A percentile compares a stretch with the other conserved stretches of the same genome.
Evolutionary conservation across 2,797 vertebrate species (phyloP).

Genomic region (Arctocebus calabarensis): DNA sequence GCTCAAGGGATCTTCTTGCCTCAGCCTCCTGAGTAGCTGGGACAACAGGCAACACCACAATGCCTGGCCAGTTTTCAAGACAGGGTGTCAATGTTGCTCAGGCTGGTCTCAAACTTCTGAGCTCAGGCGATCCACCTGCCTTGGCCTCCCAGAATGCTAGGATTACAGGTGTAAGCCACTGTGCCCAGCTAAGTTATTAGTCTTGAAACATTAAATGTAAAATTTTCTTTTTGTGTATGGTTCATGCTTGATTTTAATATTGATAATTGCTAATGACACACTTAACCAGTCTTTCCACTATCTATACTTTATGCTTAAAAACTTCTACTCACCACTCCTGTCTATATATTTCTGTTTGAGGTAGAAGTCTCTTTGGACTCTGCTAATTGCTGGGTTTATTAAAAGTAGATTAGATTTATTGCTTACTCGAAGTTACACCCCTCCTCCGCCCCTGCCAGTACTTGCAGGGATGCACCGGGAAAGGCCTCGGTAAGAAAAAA

Average conservation of each 20-base stretch:
- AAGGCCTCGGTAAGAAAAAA: neutral
- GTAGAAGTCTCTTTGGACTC: neutral
- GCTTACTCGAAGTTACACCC: conserved; percentile 13
- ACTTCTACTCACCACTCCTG: neutral
- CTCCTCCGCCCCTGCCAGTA: neutral
- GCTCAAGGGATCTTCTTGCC: no score
- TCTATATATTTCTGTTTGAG: conserved; percentile 48
- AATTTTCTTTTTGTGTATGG: neutral
- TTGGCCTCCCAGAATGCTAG: no score
- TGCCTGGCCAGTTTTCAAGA: no score
- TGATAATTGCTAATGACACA: conserved; percentile 12
- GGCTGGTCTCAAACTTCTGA: no score
- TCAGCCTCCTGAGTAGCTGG: no score
- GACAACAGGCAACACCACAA: no score
- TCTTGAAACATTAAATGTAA: conserved; percentile 9
- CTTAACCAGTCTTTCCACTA: conserved; percentile 14
- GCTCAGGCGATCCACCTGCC: no score
- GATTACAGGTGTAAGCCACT: no score
- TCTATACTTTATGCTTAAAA: conserved; percentile 32
- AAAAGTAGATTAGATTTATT: conserved; percentile 24
- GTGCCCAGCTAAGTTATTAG: neutral
- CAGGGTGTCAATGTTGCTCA: no score
- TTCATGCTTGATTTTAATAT: conserved; percentile 32
- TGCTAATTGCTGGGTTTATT: conserved; percentile 51
- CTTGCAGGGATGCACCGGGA: neutral